Evolutionary conservation across 2,888 invertebrate species (phyloP).

Genomic region (Timandra comae): DNA sequence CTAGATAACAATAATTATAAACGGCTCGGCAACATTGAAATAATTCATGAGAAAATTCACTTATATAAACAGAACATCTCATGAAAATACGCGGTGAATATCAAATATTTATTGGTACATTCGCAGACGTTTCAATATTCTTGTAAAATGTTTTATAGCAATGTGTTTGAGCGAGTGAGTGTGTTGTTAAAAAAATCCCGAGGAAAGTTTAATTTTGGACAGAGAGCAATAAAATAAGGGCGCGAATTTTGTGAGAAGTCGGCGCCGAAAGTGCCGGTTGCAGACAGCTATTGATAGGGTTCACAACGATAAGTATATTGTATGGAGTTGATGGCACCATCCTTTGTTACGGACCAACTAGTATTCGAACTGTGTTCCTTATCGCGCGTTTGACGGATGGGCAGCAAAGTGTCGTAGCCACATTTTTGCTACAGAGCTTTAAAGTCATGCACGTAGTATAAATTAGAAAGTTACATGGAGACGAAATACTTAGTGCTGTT

Average conservation of each 20-base stretch:
- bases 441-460: too few species aligned
- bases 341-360: too few species aligned
- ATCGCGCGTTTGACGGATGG: too few species aligned
- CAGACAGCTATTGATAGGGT: slow-evolving; percentile 74
- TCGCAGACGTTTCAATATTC: slow-evolving; percentile 18
- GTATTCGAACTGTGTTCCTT: too few species aligned
- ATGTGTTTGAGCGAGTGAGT: slow-evolving; percentile 44
- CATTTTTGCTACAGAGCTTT: too few species aligned
- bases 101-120: slow-evolving; percentile 18
- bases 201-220: slow-evolving; percentile 68
- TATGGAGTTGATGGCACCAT: slow-evolving; percentile 39
- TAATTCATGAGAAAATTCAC: too few species aligned
- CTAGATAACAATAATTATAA: too few species aligned
- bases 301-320: slow-evolving; percentile 32
- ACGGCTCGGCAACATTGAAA: too few species aligned
- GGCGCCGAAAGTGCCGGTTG: slow-evolving; percentile 67
- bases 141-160: slow-evolving; percentile 33
- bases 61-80: slow-evolving; percentile 7
- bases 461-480: too few species aligned
- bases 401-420: too few species aligned
- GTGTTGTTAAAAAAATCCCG: slow-evolving; percentile 49
- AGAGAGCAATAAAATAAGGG: slow-evolving; percentile 73
- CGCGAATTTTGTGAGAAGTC: slow-evolving; percentile 66
- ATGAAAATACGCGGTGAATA: slow-evolving; percentile 12
- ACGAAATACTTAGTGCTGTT: too few species aligned